Conservation (phyloP, 2,797 vertebrate species). For the Alcedo atthis region DNA sequence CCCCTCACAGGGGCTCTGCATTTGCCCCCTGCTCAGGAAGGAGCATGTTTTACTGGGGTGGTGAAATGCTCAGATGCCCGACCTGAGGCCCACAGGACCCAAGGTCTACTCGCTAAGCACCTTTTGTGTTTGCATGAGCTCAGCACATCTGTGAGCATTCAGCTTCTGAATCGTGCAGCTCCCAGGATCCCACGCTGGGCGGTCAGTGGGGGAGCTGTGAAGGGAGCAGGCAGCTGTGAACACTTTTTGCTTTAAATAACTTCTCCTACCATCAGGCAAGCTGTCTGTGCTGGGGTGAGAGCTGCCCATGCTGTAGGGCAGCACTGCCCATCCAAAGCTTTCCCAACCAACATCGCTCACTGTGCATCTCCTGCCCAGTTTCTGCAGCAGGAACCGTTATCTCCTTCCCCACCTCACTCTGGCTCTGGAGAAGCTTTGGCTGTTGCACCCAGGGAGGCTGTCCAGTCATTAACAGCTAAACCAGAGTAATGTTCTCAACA, state of each 20-base stretch:
- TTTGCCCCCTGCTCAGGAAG: not conserved
- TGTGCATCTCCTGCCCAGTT: rapidly evolving
- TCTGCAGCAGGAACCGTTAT: not conserved
- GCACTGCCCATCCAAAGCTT: not conserved
- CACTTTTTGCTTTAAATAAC: not conserved
- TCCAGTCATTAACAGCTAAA: rapidly evolving
- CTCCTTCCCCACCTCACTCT: rapidly evolving
- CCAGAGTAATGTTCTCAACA: not conserved
- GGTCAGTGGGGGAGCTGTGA: not conserved
- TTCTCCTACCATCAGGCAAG: not conserved
- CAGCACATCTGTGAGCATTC: not conserved
- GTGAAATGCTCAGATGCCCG: not conserved
- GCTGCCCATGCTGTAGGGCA: not conserved
- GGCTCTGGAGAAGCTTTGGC: rapidly evolving
- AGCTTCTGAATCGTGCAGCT: not conserved
- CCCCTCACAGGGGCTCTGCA: not conserved
- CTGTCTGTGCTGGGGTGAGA: rapidly evolving
- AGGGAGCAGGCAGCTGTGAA: not conserved
- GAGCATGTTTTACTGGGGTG: not conserved
- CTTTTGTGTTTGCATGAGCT: not conserved
- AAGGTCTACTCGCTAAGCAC: not conserved
- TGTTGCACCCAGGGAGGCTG: not conserved
- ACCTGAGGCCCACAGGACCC: not conserved
- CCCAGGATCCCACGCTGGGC: not conserved
- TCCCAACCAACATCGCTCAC: rapidly evolving